Evolutionary conservation across 2,888 invertebrate genomes (phyloP), one percentile per base, ranked within the genome.

Genomic region (Ditula angustiorana): DNA sequence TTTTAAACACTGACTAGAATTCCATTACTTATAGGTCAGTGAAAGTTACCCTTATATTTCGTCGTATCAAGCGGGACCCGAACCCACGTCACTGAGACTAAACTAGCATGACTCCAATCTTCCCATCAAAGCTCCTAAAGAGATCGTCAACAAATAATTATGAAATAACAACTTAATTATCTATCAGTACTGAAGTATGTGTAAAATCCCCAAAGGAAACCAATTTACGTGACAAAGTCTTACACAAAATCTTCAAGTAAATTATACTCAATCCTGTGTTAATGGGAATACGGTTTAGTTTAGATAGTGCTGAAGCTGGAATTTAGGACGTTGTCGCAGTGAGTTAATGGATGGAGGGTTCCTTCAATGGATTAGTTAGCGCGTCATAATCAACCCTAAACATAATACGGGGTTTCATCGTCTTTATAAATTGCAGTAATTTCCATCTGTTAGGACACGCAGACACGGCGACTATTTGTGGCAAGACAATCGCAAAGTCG

Each of bases 161-260:
- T 35, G 49, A 49, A 59, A 33, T 59, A 23, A 35, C 58, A 46
- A 47, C 58, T 33, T 35, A 59, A 49, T 59, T 7, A 49, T 26
- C 49, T 16, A 16, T 37, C 16, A 37, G 4, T 5, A 35, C 13
- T 35, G 5, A 37, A 37, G n/a, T n/a, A 16, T 11, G 35, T 7
- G 13, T 37, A 37, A 37, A 37, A 13, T 11, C 5, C 35, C 13
- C 35, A 16, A 37, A 37, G 13, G 16, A 16, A 0, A 1, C 1
- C 16, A 7, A 1, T 4, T n/a, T 7, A n/a, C 3, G 2, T 2
- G 11, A 37, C 13, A 37, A 13, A 1, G 35, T 37, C 2, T 1
- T 5, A 16, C 13, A 4, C n/a, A 11, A 5, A 19, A 19, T 7
- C 13, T 10, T 19, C 10, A 8, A 19, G 8, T 2, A 0, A 16